Evolutionary conservation across 2,888 invertebrate genomes (phyloP).

Genomic region (Drosophila diplacantha): DNA sequence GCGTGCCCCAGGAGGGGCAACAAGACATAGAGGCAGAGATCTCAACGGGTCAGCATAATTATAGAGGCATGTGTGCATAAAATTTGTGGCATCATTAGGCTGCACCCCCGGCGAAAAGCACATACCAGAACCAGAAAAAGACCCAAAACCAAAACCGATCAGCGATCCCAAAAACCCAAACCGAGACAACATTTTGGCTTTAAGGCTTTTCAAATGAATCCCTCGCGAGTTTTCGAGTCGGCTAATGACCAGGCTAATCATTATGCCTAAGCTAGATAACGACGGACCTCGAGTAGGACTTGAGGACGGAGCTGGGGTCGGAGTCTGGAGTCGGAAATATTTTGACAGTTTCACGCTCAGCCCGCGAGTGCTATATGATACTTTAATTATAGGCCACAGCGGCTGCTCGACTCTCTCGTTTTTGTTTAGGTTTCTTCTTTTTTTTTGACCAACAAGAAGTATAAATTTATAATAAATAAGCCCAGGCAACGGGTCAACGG

Average conservation of each 20-base stretch:
- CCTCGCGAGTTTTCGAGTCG: conserved; percentile 38
- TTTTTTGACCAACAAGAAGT: conserved; percentile 28
- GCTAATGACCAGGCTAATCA: conserved; percentile 71
- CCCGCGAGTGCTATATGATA: conserved; percentile 71
- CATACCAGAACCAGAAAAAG: conserved; percentile 22
- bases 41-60: conserved; percentile 42
- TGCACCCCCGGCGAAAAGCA: conserved; percentile 66
- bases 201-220: conserved; percentile 71
- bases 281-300: conserved; percentile 28
- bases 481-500: conserved; percentile 45
- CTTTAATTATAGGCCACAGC: conserved; percentile 67
- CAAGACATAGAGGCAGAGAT: conserved; percentile 6
- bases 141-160: conserved; percentile 5
- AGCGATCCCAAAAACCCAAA: conserved; percentile 8
- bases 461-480: conserved; percentile 63
- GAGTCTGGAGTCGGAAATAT: conserved; percentile 56
- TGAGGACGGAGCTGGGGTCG: neutral
- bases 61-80: conserved; percentile 60
- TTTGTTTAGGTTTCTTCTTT: conserved; percentile 11
- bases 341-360: conserved; percentile 70
- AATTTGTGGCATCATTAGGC: conserved; percentile 69
- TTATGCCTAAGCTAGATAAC: conserved; percentile 66
- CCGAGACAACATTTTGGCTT: conserved; percentile 59
- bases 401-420: conserved; percentile 12
- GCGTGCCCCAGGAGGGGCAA: conserved; percentile 19